Evolutionary conservation across 2,797 vertebrate species (phyloP), one percentile per base, ranked within the genome.

Genomic region (Hippopotamyrus pictus): DNA sequence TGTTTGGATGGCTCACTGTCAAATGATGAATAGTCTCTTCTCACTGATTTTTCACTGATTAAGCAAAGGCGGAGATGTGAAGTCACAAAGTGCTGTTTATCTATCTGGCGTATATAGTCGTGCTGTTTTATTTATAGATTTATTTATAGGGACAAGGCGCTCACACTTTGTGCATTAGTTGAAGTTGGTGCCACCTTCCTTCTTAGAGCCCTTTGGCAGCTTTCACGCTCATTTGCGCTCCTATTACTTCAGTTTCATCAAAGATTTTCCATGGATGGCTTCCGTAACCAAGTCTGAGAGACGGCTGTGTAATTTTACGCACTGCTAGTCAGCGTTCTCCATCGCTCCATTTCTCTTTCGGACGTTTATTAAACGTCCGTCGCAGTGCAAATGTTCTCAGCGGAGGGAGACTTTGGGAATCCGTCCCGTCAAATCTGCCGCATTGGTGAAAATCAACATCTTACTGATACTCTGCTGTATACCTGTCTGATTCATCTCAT

Each of bases 241-340:
- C 88, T 89, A 90, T 92, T 92, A 90, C 89, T 92, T 92, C 69
- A 89, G 88, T 91, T 87, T 91, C 86, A 65, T 89, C 73, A 88
- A 46, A 90, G 88, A 83, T 59, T 84, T 90, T 5, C 33, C 33
- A 25, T 59, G 54, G 73, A 90, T 76, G 48, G 69, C 69, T 59
- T 89, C 87, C 59, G 86, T 90, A 76, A 88, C 86, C 88, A 82
- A 25, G 57, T 90, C 59, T 91, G 88, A 92, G 93, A 95, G 93
- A 94, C 93, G 92, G 93, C 92, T 94, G 93, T 95, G 95, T 95
- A 94, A 96, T 96, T 95, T 95, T 95, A 95, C 92, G 94, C 95
- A 93, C 94, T 95, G 94, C 91, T 93, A 94, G 90, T 92, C 92
- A 94, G 92, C 92, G 92, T 91, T 94, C 91, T 93, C 92, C 91